A percentile compares a stretch with the other conserved stretches of the same genome.
Conservation (phyloP, 2,113 vertebrate genomes). For the Campylomormyrus numenius region DNA sequence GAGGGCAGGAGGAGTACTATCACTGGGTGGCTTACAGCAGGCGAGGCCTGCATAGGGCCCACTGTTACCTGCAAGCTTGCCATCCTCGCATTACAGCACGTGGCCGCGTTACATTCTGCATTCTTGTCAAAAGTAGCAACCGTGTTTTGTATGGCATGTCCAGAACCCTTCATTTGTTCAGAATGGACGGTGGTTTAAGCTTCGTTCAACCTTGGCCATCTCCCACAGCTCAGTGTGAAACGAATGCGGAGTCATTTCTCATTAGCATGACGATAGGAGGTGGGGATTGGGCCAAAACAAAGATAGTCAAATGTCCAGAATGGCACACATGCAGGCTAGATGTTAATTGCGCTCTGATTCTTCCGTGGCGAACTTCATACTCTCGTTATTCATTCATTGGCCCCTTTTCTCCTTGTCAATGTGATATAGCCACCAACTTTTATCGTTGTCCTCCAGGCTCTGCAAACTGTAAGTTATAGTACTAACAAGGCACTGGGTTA, state of each 20-base stretch:
- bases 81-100: background rate
- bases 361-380: background rate
- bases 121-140: background rate
- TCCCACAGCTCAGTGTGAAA: background rate
- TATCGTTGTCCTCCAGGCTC: too few relatives aligned
- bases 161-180: background rate
- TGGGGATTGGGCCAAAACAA: background rate
- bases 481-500: background rate
- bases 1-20: background rate
- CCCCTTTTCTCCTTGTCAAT: background rate
- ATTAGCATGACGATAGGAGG: background rate
- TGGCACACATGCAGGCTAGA: background rate
- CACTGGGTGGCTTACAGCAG: background rate
- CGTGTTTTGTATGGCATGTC: background rate
- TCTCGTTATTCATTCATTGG: background rate
- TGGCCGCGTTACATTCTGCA: background rate
- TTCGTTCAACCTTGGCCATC: background rate
- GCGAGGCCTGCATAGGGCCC: background rate
- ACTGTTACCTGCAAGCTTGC: background rate
- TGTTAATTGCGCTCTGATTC: background rate
- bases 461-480: background rate
- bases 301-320: background rate
- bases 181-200: background rate
- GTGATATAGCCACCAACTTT: background rate
- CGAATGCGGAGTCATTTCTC: background rate